Evolutionary conservation across 2,888 invertebrate genomes (phyloP), one percentile per base, ranked within the genome.

Genomic region (Acronicta aceris): DNA sequence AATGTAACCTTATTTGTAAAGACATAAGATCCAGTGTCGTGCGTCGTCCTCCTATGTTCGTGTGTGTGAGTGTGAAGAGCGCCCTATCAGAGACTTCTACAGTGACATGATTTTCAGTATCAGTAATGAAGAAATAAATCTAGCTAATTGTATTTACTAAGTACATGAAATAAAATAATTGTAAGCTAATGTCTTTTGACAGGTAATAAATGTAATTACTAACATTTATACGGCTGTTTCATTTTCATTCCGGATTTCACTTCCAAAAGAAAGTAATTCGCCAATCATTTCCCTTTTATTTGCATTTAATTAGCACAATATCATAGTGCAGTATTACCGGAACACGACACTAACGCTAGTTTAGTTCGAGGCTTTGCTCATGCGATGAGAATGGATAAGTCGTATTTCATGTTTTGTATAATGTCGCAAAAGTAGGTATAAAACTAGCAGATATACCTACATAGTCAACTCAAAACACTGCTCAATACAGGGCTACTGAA

Each of bases 91-190:
- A 89, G 90, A 89, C 87, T 86, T 87, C 86, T 85, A 85, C 88
- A 88, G 87, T 89, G 90, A 89, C 88, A 85, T 82, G 79, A 80
- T 81, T 81, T 79, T 58, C 80, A 81, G 76, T 74, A 81, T 79
- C 80, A 79, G 65, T 62, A 70, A 67, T 64, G 65, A 78, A 78
- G 57, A 75, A 81, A 85, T 87, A 89, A 92, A 93, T 91, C 87
- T 93, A 94, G 93, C 86, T 89, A 94, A 93, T 94, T 94, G 88
- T 94, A 94, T 94, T 94, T 93, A 94, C 94, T 93, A 93, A 94
- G 94, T 93, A 92, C 93, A 93, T 86, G 85, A 79, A 88, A 85
- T 87, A 83, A 81, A 87, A 86, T 91, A 85, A 91, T 89, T 90
- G 84, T 93, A 92, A 94, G 92, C 87, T 90, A 89, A 84, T 91